phyloP scores from a whole-genome alignment of 1,140 invertebrate genomes.

The Adoxophyes honmai region DNA sequence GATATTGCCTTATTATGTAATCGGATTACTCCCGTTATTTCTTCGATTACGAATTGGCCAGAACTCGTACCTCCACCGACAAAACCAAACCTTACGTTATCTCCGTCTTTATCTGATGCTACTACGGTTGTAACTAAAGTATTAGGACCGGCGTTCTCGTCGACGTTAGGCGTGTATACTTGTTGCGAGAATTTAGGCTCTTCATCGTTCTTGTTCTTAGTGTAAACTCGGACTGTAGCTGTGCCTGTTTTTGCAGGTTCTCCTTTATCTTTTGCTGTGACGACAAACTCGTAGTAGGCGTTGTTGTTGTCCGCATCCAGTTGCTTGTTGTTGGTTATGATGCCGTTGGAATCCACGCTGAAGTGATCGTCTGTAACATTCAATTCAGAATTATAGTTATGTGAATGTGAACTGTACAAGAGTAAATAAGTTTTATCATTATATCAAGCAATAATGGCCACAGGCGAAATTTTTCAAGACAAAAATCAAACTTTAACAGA shows the following conservation, averaged over 20 bases:
- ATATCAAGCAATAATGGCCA: too few species aligned
- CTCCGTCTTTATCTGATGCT: constrained; percentile 96
- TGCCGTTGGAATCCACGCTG: constrained; percentile 92
- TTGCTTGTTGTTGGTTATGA: constrained; percentile 95
- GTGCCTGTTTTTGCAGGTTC: constrained; percentile 94
- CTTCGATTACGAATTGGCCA: constrained; percentile 96
- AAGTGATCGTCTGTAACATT: constrained; percentile 91
- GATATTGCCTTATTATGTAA: constrained; percentile 90
- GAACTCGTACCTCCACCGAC: constrained; percentile 92
- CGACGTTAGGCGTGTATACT: constrained; percentile 97
- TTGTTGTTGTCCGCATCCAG: constrained; percentile 97
- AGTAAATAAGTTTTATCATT: too few species aligned
- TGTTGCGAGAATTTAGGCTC: constrained; percentile 97
- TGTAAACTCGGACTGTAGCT: constrained; percentile 94
- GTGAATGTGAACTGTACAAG: too few species aligned
- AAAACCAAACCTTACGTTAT: constrained; percentile 95
- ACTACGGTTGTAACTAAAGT: constrained; percentile 96
- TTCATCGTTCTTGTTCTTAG: constrained; percentile 97
- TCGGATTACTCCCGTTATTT: constrained; percentile 95
- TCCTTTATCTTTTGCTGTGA: constrained; percentile 95
- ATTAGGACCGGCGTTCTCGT: constrained; percentile 96
- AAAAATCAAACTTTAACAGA: too few species aligned
- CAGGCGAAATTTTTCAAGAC: too few species aligned
- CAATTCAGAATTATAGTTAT: too few species aligned
- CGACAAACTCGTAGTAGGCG: constrained; percentile 95